These are phyloP conservation scores for Muscicapa adusta DNA, from an alignment of 2,113 vertebrate species.

Conservation along the genomic window DNA sequence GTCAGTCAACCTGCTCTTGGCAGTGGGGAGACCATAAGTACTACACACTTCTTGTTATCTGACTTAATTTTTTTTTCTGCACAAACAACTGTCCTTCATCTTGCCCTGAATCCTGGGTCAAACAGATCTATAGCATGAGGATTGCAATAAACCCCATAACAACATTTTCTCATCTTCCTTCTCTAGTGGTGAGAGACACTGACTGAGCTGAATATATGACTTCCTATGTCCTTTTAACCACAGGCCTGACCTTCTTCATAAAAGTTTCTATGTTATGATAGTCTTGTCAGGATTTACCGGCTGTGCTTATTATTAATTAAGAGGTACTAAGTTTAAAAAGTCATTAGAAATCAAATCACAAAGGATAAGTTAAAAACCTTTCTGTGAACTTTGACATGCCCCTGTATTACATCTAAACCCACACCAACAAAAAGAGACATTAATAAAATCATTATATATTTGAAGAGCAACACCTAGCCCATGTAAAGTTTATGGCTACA, in stretches of 20 bases:
- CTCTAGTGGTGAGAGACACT: background rate
- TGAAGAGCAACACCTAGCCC: constrained; percentile 11
- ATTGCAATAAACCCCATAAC: background rate
- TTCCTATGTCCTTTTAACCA: constrained; percentile 35
- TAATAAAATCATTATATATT: constrained; percentile 56
- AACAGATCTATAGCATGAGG: background rate
- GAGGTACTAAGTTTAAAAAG: constrained; percentile 38
- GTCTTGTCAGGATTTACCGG: background rate
- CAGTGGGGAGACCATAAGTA: background rate
- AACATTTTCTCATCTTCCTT: background rate
- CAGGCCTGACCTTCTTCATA: constrained; percentile 30
- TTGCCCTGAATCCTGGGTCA: background rate
- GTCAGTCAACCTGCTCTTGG: background rate
- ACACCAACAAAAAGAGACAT: constrained; percentile 29
- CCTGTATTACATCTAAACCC: constrained; percentile 7
- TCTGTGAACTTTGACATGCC: background rate
- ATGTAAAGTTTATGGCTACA: constrained; percentile 46
- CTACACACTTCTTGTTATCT: background rate
- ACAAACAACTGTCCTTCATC: background rate
- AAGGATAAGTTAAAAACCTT: constrained; percentile 43
- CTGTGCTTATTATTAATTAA: constrained; percentile 58
- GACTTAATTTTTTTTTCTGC: background rate
- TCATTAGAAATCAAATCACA: constrained; percentile 50
- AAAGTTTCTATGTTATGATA: background rate
- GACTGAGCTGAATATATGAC: background rate